Conservation (phyloP, 2,797 vertebrate species). For the Meda fulgida region DNA sequence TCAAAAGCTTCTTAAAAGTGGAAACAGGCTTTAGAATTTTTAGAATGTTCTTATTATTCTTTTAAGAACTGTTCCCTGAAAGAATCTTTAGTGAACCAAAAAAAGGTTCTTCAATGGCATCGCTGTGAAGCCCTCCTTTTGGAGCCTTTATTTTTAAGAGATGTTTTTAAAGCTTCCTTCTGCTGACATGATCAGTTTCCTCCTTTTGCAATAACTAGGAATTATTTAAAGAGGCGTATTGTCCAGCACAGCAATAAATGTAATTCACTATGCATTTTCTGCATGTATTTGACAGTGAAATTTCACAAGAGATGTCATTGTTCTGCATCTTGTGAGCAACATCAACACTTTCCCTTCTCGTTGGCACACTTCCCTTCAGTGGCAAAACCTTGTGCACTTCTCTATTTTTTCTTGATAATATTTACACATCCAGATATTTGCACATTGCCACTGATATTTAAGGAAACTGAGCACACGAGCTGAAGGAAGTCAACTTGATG, state of each 20-base stretch:
- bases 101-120: not conserved
- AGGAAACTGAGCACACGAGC: not conserved
- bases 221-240: constrained; percentile 31
- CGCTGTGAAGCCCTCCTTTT: not conserved
- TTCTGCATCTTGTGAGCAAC: not conserved
- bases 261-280: not conserved
- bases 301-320: constrained; percentile 10
- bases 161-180: not conserved
- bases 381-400: constrained; percentile 27
- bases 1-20: no score
- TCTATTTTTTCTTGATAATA: constrained; percentile 8
- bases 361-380: constrained; percentile 38
- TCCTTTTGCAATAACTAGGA: constrained; percentile 10
- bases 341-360: constrained; percentile 48
- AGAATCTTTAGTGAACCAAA: no score
- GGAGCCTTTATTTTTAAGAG: not conserved
- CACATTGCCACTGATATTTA: not conserved
- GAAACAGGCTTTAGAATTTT: not conserved
- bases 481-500: not conserved
- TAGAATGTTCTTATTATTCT: not conserved
- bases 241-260: constrained; percentile 35
- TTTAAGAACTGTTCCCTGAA: no score
- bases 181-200: not conserved
- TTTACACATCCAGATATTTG: constrained; percentile 6
- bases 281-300: not conserved